Conservation (phyloP, 2,888 invertebrate species). For the Chloromyia formosa region DNA sequence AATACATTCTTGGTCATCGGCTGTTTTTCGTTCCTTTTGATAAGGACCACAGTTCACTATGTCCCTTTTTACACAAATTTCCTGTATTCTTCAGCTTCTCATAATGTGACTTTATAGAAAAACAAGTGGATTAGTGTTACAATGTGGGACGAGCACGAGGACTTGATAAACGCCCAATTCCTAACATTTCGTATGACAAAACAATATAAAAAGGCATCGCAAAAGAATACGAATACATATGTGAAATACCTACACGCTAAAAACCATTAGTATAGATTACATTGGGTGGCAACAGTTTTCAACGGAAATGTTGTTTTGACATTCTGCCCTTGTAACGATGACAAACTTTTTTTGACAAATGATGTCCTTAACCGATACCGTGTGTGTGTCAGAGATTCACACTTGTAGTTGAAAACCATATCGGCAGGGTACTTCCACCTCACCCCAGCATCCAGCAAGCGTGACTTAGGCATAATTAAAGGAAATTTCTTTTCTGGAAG, state of each 20-base stretch:
- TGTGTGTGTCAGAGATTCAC: conserved; percentile 1
- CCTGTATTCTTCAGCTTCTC: no score
- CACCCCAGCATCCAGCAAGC: neutral
- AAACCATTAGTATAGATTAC: neutral
- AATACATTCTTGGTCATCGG: no score
- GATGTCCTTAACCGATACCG: conserved; percentile 42
- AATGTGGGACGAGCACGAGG: conserved; percentile 16
- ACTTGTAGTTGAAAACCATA: conserved; percentile 26
- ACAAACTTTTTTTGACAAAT: conserved; percentile 50
- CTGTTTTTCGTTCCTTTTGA: no score
- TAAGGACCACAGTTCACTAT: no score
- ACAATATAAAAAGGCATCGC: conserved; percentile 26
- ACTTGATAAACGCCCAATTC: conserved; percentile 9
- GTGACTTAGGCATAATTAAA: neutral
- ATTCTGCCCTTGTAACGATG: conserved; percentile 49
- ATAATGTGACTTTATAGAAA: neutral
- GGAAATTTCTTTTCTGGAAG: neutral
- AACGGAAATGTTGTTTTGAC: conserved; percentile 47
- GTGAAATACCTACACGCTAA: conserved; percentile 11
- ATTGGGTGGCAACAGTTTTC: conserved; percentile 13
- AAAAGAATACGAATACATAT: conserved; percentile 16
- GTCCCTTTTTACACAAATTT: no score
- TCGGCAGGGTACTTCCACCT: neutral
- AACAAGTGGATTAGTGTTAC: conserved; percentile 8
- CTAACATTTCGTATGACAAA: conserved; percentile 9